Base-by-base conservation (phyloP, 2,113 vertebrate genomes). In the Podarcis raffonei region DNA sequence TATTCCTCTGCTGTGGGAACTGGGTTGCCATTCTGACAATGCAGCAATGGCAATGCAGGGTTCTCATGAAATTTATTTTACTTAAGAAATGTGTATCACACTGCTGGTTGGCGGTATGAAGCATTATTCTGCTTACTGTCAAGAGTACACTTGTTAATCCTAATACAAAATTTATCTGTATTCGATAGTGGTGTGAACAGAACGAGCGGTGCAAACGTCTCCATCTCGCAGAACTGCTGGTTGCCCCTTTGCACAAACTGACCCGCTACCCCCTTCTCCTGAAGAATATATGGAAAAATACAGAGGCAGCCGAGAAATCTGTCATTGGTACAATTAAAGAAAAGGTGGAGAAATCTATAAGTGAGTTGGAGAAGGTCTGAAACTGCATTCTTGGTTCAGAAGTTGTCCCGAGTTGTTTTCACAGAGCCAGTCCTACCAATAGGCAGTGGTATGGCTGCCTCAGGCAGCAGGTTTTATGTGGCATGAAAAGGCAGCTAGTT, bases 101-200 rank as follows among this genome's bases (percentile, higher is more conserved):
- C 20, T 25, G 57, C 25, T 84, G 15, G 11, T 48, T 76, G 39
- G 48, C 5, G 20, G 82, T 35, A 27, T 83, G 42, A 57, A 88
- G 79, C 81, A 62, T 30, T 78, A 15, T 48, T 80, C 72, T 5
- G 15, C 62, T 37, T 62, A 83, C 83, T 18, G 30, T n/a, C 2
- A 62, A 37, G 5, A 53, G 16, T 18, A 53, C 71, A 37, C 22
- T 57, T 37, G 27, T 48, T 79, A 86, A 90, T 32, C 2, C 65
- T 79, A 32, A 93, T 18, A 37, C 35, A 7, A 4, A 2, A 72
- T 86, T 62, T 78, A 79, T 91, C 90, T 96, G 48, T 91, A 35
- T 94, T 87, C 84, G 84, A 27, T 93, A 99, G 98, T 98, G 98
- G 98, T 98, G 98, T 79, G 98, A 99, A 92, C 97, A 97, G 86